A percentile compares a stretch with the other conserved stretches of the same genome.
Evolutionary conservation across 2,113 vertebrate species (phyloP).

Genomic region (Melanocharis versteri): DNA sequence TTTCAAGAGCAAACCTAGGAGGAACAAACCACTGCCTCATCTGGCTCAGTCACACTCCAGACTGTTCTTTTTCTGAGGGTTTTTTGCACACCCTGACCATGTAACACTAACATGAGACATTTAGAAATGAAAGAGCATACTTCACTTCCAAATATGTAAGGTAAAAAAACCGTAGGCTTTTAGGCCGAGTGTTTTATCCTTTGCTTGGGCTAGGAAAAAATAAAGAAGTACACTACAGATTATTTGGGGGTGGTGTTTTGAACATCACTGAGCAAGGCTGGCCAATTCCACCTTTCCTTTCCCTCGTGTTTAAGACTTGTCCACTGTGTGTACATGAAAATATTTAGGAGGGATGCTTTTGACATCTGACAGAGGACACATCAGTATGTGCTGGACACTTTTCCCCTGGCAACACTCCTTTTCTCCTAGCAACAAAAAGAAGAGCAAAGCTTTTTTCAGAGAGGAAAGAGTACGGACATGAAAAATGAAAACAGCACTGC

Average conservation of each 20-base stretch:
- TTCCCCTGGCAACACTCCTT: constrained; percentile 64
- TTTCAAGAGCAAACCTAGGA: not conserved
- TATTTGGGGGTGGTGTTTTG: not conserved
- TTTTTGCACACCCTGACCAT: not conserved
- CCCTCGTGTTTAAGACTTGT: not conserved
- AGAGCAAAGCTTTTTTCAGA: constrained; percentile 49
- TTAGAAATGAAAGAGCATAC: not conserved
- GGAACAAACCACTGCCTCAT: not conserved
- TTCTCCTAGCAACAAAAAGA: constrained; percentile 65
- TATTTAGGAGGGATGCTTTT: constrained; percentile 19
- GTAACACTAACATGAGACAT: not conserved
- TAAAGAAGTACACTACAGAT: not conserved
- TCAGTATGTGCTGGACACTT: not conserved
- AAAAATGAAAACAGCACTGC: constrained; percentile 37
- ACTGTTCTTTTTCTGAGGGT: not conserved
- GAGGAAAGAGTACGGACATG: not conserved
- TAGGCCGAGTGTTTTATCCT: not conserved
- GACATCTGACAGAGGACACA: constrained; percentile 36
- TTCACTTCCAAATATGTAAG: not conserved
- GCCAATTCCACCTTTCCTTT: not conserved
- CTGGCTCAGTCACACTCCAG: not conserved
- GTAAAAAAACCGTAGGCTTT: not conserved
- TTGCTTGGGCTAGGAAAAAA: not conserved
- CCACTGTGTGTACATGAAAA: not conserved
- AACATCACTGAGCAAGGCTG: not conserved